Evolutionary conservation across 2,888 invertebrate genomes (phyloP).

Genomic region (Microctonus brassicae): DNA sequence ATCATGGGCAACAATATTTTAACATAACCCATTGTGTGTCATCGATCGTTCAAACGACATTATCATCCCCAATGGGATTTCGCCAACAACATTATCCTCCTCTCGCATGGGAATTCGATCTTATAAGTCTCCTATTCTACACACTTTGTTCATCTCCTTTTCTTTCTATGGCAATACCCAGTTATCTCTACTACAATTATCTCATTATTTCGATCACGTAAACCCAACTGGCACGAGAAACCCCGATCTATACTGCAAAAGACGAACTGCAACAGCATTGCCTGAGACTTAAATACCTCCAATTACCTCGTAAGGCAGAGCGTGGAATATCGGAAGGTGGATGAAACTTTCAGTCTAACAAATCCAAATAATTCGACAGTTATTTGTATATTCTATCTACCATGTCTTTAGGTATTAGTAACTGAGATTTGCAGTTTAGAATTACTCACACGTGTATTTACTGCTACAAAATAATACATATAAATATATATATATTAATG

Average conservation of each 20-base stretch:
- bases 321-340: conserved; percentile 10
- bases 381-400: conserved; percentile 1
- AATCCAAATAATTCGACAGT: conserved; percentile 11
- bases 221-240: conserved; percentile 35
- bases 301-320: conserved; percentile 48
- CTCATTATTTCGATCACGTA: conserved; percentile 50
- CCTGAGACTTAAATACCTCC: conserved; percentile 51
- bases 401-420: not conserved
- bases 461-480: not conserved
- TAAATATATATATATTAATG: too few species aligned
- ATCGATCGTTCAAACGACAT: not conserved
- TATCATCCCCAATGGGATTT: not conserved
- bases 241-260: conserved; percentile 4
- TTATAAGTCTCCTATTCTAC: not conserved
- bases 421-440: not conserved
- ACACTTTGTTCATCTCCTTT: not conserved
- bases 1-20: not conserved
- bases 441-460: not conserved
- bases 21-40: not conserved
- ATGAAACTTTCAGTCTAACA: conserved; percentile 35
- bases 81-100: not conserved
- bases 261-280: conserved; percentile 47
- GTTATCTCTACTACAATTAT: conserved; percentile 36
- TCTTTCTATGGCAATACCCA: conserved; percentile 8
- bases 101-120: conserved; percentile 10